Percentiles rank a stretch among this genome's conserved stretches.
Conservation (phyloP, 1,140 invertebrate genomes). For the Ectropis grisescens region DNA sequence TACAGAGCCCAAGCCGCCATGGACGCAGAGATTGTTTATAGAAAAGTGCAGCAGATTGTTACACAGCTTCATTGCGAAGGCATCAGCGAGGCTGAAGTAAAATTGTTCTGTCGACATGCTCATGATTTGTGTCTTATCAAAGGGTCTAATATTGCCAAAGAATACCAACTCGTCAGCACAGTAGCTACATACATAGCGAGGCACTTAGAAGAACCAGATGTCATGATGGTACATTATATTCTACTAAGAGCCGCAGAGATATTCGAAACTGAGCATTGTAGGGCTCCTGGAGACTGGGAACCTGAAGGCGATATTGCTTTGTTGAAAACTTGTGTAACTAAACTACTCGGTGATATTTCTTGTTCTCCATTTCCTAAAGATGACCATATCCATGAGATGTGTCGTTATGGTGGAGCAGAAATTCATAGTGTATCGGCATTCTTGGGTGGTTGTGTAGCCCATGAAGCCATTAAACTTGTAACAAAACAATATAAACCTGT, state of each 20-base stretch:
- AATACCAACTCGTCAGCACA: constrained; percentile 73
- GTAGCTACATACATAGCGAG: constrained; percentile 54
- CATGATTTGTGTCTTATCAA: constrained; percentile 83
- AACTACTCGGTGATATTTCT: constrained; percentile 89
- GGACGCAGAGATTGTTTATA: constrained; percentile 86
- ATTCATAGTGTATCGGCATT: constrained; percentile 96
- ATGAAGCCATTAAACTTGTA: constrained; percentile 98
- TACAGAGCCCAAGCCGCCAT: constrained; percentile 87
- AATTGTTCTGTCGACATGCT: constrained; percentile 88
- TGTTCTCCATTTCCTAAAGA: constrained; percentile 86
- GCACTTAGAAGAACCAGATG: constrained; percentile 78
- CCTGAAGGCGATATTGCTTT: constrained; percentile 91
- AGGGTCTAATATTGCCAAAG: constrained; percentile 84
- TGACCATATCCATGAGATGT: constrained; percentile 96
- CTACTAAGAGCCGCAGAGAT: constrained; percentile 91
- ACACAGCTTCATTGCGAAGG: constrained; percentile 80
- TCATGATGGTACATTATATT: constrained; percentile 92
- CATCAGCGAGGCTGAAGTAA: constrained; percentile 85
- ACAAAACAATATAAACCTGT: constrained; percentile 97
- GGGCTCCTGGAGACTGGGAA: constrained; percentile 92
- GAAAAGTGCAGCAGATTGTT: constrained; percentile 84
- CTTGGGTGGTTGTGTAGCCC: constrained; percentile 92
- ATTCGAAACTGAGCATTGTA: constrained; percentile 90
- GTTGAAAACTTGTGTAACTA: constrained; percentile 84
- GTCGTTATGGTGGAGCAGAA: constrained; percentile 93